Evolutionary conservation across 2,888 invertebrate genomes (phyloP).

Genomic region (Chymomyza caudatula): DNA sequence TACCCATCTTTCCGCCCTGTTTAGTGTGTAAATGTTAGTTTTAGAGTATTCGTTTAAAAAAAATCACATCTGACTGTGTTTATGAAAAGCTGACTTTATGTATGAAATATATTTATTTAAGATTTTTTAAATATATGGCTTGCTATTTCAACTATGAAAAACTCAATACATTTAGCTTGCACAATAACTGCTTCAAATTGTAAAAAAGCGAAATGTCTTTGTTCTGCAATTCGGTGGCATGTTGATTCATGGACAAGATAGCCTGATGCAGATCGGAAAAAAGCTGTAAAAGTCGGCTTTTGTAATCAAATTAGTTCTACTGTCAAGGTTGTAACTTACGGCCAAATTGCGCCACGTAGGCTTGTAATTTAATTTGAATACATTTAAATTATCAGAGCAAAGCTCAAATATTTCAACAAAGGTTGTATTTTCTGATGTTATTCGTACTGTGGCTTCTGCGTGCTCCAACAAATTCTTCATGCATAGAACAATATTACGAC

Average conservation of each 20-base stretch:
- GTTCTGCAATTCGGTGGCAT: constrained; percentile 47
- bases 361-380: constrained; percentile 58
- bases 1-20: not conserved
- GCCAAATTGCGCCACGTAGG: constrained; percentile 72
- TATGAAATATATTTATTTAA: constrained; percentile 14
- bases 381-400: constrained; percentile 63
- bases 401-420: constrained; percentile 72
- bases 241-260: constrained; percentile 56
- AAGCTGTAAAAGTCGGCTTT: constrained; percentile 54
- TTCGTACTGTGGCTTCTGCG: constrained; percentile 50
- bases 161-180: constrained; percentile 61
- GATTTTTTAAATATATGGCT: not conserved
- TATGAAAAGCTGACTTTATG: not conserved
- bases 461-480: constrained; percentile 56
- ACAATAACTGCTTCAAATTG: constrained; percentile 56
- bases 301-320: not conserved
- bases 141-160: constrained; percentile 52
- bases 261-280: constrained; percentile 72
- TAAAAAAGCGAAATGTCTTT: constrained; percentile 52
- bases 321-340: constrained; percentile 52
- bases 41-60: constrained; percentile 9
- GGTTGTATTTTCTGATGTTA: constrained; percentile 66
- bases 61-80: constrained; percentile 19
- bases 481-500: constrained; percentile 65
- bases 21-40: not conserved